Conservation (phyloP, 2,797 vertebrate species). For the Peromyscus nudipes region DNA sequence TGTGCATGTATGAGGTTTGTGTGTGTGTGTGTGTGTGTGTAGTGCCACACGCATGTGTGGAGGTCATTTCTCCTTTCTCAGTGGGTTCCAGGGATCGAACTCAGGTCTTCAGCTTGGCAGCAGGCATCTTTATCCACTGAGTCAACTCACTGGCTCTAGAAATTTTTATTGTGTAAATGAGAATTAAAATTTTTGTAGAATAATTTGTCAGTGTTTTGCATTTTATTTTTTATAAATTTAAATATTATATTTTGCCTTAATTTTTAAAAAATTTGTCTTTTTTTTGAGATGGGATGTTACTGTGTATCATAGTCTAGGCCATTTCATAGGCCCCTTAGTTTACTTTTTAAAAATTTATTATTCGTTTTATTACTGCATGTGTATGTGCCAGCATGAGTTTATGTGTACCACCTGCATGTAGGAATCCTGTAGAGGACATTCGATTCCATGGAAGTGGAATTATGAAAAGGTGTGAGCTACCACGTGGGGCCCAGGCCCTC, state of each 20-base stretch:
- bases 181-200: not conserved
- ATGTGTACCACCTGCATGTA: not conserved
- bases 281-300: not conserved
- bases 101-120: not conserved
- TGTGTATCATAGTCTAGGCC: not conserved
- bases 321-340: not conserved
- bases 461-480: not conserved
- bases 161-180: constrained; percentile 12
- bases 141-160: not conserved
- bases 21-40: not conserved
- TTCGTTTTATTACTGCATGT: not conserved
- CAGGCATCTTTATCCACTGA: not conserved
- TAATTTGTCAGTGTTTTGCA: not conserved
- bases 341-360: not conserved
- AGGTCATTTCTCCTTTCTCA: not conserved
- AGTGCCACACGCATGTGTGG: not conserved
- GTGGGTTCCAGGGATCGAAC: not conserved
- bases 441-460: not conserved
- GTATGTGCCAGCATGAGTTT: not conserved
- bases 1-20: not conserved
- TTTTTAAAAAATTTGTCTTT: not conserved
- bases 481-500: not conserved
- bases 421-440: not conserved
- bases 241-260: constrained; percentile 18
- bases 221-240: constrained; percentile 28